These are phyloP conservation scores for Cyanoderma ruficeps DNA, from an alignment of 2,113 vertebrate genomes.

Conservation along the genomic window DNA sequence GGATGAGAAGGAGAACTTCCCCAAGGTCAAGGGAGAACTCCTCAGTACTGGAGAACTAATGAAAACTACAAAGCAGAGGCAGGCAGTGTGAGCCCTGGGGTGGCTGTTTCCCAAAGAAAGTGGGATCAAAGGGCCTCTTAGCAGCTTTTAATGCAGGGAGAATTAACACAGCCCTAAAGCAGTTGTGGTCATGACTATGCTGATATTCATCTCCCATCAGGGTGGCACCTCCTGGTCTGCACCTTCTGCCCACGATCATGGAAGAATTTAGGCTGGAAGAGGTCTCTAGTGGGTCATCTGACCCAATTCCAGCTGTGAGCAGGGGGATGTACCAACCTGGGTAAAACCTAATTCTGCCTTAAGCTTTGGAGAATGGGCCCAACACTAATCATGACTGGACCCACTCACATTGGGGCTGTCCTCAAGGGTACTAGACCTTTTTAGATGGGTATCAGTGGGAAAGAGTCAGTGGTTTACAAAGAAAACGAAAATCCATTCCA, in stretches of 20 bases:
- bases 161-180: neutral
- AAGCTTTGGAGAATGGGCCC: neutral
- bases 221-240: neutral
- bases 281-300: neutral
- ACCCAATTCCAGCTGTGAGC: neutral
- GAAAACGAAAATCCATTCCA: neutral
- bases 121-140: neutral
- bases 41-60: neutral
- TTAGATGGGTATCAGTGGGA: neutral
- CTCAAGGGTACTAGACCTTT: neutral
- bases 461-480: neutral
- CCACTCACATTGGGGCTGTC: neutral
- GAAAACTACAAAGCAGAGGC: neutral
- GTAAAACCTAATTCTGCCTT: neutral
- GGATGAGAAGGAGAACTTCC: neutral
- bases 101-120: neutral
- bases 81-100: neutral
- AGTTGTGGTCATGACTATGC: neutral
- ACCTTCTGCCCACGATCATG: neutral
- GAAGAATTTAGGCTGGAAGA: neutral
- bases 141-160: neutral
- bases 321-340: neutral
- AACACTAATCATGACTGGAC: neutral
- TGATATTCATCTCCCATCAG: neutral
- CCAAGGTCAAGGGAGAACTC: neutral